Evolutionary conservation across 2,113 vertebrate species (phyloP).

Genomic region (Syngnathus floridae): DNA sequence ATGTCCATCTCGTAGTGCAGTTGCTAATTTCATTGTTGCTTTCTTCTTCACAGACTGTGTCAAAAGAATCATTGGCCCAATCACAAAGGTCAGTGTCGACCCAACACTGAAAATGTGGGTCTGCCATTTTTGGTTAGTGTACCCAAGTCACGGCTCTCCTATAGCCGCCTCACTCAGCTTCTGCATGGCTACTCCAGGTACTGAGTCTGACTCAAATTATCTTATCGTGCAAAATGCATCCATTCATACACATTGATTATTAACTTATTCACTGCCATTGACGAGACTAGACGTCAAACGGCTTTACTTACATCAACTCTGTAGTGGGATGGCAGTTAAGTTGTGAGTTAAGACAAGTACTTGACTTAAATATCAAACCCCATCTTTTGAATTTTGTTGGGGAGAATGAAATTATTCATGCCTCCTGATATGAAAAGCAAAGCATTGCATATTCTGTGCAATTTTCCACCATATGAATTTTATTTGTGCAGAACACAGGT

Average conservation of each 20-base stretch:
- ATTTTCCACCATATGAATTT: too few species aligned
- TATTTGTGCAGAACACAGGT: too few species aligned
- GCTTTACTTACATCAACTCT: too few species aligned
- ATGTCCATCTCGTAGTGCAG: too few species aligned
- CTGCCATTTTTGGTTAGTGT: constrained; percentile 92
- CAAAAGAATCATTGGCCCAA: constrained; percentile 92
- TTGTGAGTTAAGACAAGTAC: neutral
- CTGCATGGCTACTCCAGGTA: constrained; percentile 93
- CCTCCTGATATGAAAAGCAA: too few species aligned
- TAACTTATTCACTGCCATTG: neutral
- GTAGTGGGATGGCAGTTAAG: too few species aligned
- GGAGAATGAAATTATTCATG: too few species aligned
- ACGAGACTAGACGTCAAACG: too few species aligned
- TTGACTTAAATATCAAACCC: neutral
- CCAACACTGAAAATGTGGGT: constrained; percentile 83
- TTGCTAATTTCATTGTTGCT: neutral
- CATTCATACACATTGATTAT: neutral
- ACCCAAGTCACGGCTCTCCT: constrained; percentile 87
- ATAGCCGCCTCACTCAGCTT: constrained; percentile 82
- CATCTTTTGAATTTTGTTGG: too few species aligned
- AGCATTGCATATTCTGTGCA: too few species aligned
- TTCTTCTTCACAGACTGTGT: constrained; percentile 70
- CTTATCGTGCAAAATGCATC: neutral
- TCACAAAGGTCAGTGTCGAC: constrained; percentile 84
- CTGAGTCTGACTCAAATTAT: neutral